phyloP scores from a whole-genome alignment of 53 echinoderm and acorn worm genomes.

The Crossaster papposus region DNA sequence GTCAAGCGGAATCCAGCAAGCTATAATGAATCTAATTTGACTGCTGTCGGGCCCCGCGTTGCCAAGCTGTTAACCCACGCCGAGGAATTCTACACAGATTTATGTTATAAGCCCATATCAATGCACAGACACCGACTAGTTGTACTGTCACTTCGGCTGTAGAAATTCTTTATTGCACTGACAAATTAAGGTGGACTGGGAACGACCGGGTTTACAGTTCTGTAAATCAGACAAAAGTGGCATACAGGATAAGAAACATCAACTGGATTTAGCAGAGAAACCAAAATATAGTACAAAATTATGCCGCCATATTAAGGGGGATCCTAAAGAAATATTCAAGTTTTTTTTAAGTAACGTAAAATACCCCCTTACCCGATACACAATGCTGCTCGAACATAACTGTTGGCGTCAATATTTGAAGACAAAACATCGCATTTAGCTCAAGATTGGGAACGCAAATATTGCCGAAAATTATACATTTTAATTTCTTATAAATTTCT shows the following conservation, averaged over 20 bases:
- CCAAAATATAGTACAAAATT: not conserved
- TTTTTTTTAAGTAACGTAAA: not conserved
- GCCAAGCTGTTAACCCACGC: slow-evolving; percentile 20
- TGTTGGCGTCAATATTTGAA: not conserved
- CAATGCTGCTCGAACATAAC: not conserved
- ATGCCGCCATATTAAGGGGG: not conserved
- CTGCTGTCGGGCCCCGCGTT: slow-evolving; percentile 15
- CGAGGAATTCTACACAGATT: not conserved
- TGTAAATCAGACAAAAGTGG: not conserved
- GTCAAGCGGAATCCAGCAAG: slow-evolving; percentile 36
- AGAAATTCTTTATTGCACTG: not conserved
- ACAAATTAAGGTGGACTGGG: not conserved
- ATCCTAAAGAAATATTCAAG: not conserved
- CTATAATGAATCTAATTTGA: slow-evolving; percentile 52
- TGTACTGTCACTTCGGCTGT: not conserved
- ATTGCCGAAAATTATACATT: not conserved
- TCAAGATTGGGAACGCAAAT: not conserved
- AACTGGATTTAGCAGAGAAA: not conserved
- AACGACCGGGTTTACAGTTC: not conserved
- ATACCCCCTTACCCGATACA: not conserved
- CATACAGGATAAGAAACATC: not conserved
- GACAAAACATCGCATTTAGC: not conserved
- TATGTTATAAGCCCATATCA: not conserved
- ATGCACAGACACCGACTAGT: not conserved
- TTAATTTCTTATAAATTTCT: not conserved